Evolutionary conservation across 30 jellyfish, hydroid and myxozoan species (phyloP).

Genomic region (Nemopilema nomurai): DNA sequence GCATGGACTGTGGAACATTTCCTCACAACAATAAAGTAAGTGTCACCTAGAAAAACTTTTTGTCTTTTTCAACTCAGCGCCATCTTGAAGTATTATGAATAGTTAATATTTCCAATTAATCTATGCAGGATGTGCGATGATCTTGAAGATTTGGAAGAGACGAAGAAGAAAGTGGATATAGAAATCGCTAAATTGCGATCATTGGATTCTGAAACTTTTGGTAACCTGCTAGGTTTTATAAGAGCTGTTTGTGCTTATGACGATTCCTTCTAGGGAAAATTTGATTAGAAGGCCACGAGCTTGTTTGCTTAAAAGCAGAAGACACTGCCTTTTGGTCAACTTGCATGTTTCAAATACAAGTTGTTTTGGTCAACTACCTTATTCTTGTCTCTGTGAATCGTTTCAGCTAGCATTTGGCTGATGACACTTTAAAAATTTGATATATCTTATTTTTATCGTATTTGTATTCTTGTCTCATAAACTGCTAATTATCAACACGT

Average conservation of each 20-base stretch:
- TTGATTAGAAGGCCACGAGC: not conserved
- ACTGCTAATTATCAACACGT: no score
- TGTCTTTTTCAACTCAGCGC: no score
- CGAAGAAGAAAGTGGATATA: slow-evolving; percentile 84
- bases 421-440: no score
- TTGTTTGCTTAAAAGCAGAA: no score
- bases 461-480: no score
- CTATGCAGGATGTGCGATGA: slow-evolving; percentile 81
- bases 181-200: slow-evolving; percentile 92
- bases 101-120: not conserved
- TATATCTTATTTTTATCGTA: no score
- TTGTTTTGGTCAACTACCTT: no score
- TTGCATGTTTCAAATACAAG: no score
- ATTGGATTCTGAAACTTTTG: slow-evolving; percentile 85
- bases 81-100: not conserved
- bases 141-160: slow-evolving; percentile 94
- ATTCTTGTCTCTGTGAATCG: no score
- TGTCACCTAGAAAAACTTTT: no score
- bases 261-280: not conserved
- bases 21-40: slow-evolving; percentile 85
- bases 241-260: not conserved
- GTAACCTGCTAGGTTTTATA: slow-evolving; percentile 5
- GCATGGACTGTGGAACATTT: slow-evolving; percentile 92
- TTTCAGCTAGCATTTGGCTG: no score
- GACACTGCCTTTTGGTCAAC: no score